A percentile compares a stretch with the other conserved stretches of the same genome.
These are phyloP conservation scores for Hartigia nigra DNA, from an alignment of 2,888 invertebrate genomes.

Conservation along the genomic window DNA sequence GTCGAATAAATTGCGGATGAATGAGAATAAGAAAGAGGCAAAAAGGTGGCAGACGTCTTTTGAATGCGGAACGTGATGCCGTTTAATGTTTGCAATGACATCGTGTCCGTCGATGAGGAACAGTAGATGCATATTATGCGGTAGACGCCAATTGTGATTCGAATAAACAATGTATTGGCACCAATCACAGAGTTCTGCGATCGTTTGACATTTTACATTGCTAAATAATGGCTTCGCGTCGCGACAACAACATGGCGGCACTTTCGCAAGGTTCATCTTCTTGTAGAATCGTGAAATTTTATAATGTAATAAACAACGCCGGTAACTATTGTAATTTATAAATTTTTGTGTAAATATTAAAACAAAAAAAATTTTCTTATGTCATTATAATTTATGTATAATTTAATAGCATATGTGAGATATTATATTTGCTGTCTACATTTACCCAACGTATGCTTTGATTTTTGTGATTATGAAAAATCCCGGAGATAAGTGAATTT, in stretches of 20 bases:
- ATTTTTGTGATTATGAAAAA: background rate
- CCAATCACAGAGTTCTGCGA: constrained; percentile 1
- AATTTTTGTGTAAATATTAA: background rate
- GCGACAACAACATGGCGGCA: background rate
- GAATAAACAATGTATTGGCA: constrained; percentile 4
- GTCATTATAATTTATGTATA: background rate
- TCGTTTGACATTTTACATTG: constrained; percentile 7
- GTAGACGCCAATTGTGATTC: background rate
- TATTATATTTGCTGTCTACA: background rate
- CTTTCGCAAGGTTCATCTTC: background rate
- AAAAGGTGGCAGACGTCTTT: background rate
- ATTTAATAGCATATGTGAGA: background rate
- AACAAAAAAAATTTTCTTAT: background rate
- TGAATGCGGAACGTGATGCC: constrained; percentile 2
- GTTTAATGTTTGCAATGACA: constrained; percentile 13
- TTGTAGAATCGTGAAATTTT: background rate
- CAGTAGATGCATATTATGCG: constrained; percentile 12
- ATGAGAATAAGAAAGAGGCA: background rate
- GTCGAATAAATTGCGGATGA: background rate
- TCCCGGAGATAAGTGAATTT: background rate
- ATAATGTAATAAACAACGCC: background rate
- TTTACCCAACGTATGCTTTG: background rate
- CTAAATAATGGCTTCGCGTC: constrained; percentile 1
- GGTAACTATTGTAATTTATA: background rate
- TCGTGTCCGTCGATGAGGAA: constrained; percentile 10